Evolutionary conservation across 2,797 vertebrate species (phyloP).

Genomic region (Sebastes hubbsi): DNA sequence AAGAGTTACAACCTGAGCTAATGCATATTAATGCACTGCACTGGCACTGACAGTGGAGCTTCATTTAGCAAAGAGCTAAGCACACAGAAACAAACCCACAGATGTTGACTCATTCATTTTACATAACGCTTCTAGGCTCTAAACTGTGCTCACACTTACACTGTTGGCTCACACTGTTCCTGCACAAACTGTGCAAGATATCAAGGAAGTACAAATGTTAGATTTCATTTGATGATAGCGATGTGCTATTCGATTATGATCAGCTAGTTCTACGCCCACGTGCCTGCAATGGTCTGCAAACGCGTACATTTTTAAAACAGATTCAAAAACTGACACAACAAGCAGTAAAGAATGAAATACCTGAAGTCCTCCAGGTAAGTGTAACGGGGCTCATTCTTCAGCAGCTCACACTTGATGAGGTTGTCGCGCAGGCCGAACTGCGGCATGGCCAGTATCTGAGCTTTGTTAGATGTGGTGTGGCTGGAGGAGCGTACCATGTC

Average conservation of each 20-base stretch:
- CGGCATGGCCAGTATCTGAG: constrained; percentile 87
- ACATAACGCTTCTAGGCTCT: constrained; percentile 37
- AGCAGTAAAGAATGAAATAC: constrained; percentile 65
- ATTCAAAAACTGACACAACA: not conserved
- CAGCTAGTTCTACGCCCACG: not conserved
- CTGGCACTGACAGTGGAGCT: not conserved
- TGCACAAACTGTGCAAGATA: not conserved
- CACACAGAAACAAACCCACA: constrained; percentile 44
- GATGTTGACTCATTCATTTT: constrained; percentile 58
- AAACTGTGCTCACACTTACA: constrained; percentile 17
- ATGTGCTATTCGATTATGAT: not conserved
- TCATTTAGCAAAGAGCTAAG: constrained; percentile 13
- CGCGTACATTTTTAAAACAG: not conserved
- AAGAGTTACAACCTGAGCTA: not conserved
- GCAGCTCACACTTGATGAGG: constrained; percentile 89
- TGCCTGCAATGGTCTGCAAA: not conserved
- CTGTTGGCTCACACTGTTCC: constrained; percentile 2
- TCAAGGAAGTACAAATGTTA: not conserved
- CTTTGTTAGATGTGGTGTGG: constrained; percentile 84
- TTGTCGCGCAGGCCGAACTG: constrained; percentile 91
- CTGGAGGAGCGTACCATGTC: constrained; percentile 86
- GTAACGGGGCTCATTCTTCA: constrained; percentile 90
- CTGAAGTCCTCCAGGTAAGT: constrained; percentile 89
- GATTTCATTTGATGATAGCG: not conserved
- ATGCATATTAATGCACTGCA: not conserved